Evolutionary conservation across 2,797 vertebrate species (phyloP).

Genomic region (Austrolebias charrua): DNA sequence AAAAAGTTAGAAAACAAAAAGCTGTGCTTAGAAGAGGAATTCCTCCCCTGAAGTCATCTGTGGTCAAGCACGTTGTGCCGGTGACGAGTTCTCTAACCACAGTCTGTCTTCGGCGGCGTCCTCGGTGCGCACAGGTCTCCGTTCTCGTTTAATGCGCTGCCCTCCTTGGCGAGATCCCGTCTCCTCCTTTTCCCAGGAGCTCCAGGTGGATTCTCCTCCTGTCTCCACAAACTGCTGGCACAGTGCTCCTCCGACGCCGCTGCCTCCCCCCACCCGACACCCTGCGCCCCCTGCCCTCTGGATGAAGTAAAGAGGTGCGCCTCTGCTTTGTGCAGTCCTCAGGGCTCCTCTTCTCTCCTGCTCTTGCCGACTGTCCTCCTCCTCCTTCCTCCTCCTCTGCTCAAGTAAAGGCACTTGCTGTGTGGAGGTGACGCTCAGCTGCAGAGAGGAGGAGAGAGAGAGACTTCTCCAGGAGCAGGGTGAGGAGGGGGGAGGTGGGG

Average conservation of each 20-base stretch:
- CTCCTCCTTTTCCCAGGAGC: conserved; percentile 54
- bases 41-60: conserved; percentile 57
- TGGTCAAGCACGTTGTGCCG: conserved; percentile 21
- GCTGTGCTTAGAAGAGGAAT: conserved; percentile 37
- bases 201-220: conserved; percentile 51
- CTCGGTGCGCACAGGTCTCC: conserved; percentile 42
- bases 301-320: conserved; percentile 51
- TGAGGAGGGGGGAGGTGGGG: conserved; percentile 32
- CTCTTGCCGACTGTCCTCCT: conserved; percentile 47
- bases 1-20: conserved; percentile 46
- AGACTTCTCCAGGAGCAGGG: conserved; percentile 59
- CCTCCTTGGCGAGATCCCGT: conserved; percentile 52
- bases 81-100: conserved; percentile 38
- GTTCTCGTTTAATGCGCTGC: conserved; percentile 51
- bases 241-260: conserved; percentile 33
- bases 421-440: conserved; percentile 72
- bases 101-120: conserved; percentile 30
- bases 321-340: conserved; percentile 31
- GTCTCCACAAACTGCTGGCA: conserved; percentile 49
- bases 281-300: conserved; percentile 31
- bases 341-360: not conserved
- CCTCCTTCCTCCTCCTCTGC: conserved; percentile 63
- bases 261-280: conserved; percentile 21
- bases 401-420: conserved; percentile 77
- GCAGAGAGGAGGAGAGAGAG: conserved; percentile 35